These are phyloP conservation scores for Mustelus asterias DNA, from an alignment of 2,113 vertebrate genomes.

Conservation along the genomic window DNA sequence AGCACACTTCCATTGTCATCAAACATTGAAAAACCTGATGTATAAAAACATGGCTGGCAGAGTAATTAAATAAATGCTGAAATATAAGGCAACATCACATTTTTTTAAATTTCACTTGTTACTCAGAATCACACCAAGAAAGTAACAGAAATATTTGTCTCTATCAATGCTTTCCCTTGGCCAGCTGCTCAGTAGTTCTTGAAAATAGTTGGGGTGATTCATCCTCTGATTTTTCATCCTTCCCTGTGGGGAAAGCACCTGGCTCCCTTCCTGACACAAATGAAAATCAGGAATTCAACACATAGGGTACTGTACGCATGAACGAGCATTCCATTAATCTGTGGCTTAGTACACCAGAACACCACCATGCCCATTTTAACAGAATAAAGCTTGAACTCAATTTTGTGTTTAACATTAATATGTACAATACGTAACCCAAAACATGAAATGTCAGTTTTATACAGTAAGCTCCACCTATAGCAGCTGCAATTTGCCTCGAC, in stretches of 20 bases:
- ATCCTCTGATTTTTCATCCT: background rate
- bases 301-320: no score
- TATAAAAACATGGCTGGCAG: background rate
- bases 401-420: background rate
- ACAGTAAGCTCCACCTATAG: no score
- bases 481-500: background rate
- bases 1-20: background rate
- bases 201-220: background rate
- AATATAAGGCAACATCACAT: background rate
- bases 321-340: background rate
- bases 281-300: background rate
- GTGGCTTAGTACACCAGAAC: background rate
- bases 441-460: background rate
- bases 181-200: background rate
- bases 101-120: background rate
- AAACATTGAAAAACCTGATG: background rate
- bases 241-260: background rate
- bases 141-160: background rate
- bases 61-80: slow-evolving; percentile 10
- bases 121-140: background rate
- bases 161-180: background rate
- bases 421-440: background rate
- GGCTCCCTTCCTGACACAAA: background rate
- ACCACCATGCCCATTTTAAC: background rate
- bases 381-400: background rate